Evolutionary conservation across 1,140 invertebrate species (phyloP).

Genomic region (Chrysopa pallens): DNA sequence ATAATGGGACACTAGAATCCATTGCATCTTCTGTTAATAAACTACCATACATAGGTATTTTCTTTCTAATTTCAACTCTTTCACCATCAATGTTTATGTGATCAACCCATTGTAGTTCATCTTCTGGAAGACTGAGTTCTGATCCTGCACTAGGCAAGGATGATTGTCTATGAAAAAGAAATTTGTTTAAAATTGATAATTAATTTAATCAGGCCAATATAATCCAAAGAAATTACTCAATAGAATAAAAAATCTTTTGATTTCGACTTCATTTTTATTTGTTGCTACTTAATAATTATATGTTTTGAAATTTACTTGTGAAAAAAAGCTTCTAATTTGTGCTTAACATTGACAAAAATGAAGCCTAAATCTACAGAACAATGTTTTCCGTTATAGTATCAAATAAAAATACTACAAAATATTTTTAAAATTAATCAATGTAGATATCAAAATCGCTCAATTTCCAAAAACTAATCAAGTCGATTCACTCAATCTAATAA

Average conservation of each 20-base stretch:
- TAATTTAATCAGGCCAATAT: not conserved
- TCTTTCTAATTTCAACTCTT: conserved; percentile 40
- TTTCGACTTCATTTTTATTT: not conserved
- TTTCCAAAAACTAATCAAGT: no score
- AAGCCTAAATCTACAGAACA: no score
- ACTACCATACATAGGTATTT: conserved; percentile 18
- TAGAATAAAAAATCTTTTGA: not conserved
- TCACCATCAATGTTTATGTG: conserved; percentile 42
- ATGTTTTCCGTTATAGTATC: no score
- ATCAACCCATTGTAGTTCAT: conserved; percentile 36
- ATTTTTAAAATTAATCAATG: no score
- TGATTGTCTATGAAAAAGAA: conserved; percentile 30
- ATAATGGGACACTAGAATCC: conserved; percentile 17
- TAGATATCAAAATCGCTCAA: no score
- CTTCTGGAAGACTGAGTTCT: conserved; percentile 41
- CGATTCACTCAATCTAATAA: no score
- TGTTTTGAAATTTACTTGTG: no score
- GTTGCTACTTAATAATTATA: no score
- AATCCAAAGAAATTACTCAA: no score
- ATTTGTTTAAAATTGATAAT: not conserved
- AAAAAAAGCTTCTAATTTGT: no score
- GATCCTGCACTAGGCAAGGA: conserved; percentile 51
- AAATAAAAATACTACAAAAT: no score
- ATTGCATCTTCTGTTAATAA: not conserved
- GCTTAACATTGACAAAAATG: no score